Percentiles rank a stretch among this genome's conserved stretches.
Conservation (phyloP, 2,797 vertebrate genomes). For the Buceros bicornis region DNA sequence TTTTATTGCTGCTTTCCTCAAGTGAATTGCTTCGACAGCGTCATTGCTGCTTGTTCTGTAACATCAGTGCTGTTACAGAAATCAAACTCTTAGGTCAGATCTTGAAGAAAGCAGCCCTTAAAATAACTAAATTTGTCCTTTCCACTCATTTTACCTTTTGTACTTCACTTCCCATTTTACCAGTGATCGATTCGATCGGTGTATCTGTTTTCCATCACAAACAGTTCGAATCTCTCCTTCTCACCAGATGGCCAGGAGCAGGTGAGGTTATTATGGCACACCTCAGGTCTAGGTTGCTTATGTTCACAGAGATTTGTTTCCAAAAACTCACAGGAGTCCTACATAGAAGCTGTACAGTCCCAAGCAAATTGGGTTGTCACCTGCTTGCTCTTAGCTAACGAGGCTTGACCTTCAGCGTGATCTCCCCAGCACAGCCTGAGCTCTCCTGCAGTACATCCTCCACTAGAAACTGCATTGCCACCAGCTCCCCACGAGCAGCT, state of each 20-base stretch:
- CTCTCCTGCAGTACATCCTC: conserved; percentile 79
- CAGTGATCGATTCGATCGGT: not conserved
- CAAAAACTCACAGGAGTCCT: not conserved
- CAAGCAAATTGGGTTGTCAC: not conserved
- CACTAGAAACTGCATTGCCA: conserved; percentile 77
- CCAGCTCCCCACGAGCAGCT: conserved; percentile 78
- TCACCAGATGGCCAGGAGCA: not conserved
- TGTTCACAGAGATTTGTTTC: not conserved
- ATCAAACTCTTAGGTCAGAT: not conserved
- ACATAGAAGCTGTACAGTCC: not conserved
- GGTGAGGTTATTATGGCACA: not conserved
- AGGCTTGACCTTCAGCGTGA: not conserved
- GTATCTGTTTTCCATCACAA: not conserved
- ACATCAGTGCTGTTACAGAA: not conserved
- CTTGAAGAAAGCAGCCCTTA: not conserved
- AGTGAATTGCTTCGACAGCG: not conserved
- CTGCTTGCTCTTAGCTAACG: conserved; percentile 35
- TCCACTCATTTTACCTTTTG: not conserved
- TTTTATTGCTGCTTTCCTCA: not conserved
- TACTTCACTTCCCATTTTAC: no score
- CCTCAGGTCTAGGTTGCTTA: not conserved
- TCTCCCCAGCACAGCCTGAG: not conserved
- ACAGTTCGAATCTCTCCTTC: not conserved
- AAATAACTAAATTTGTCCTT: not conserved
- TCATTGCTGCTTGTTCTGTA: not conserved